Evolutionary conservation across 2,797 vertebrate genomes (phyloP).

Genomic region (Nyctibius grandis): DNA sequence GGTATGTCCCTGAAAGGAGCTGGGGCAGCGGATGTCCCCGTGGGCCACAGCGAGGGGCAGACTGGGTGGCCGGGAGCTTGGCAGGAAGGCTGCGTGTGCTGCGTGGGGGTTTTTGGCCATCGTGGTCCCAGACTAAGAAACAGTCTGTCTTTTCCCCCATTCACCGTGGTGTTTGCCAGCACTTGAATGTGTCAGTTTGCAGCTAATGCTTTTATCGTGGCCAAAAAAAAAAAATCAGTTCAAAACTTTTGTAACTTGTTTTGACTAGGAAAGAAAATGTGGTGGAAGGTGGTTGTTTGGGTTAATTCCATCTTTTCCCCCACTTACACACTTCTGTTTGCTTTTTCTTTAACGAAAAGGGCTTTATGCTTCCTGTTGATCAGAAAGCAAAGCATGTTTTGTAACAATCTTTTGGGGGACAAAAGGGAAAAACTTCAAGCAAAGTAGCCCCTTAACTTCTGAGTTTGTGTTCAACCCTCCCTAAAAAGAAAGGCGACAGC

Average conservation of each 20-base stretch:
- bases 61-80: rapidly evolving
- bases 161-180: background rate
- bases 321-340: background rate
- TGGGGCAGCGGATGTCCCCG: rapidly evolving
- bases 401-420: background rate
- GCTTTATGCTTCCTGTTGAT: background rate
- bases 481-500: background rate
- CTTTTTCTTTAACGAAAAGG: background rate
- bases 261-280: background rate
- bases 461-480: background rate
- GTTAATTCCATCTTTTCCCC: background rate
- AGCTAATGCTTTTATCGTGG: background rate
- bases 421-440: background rate
- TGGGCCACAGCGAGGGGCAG: rapidly evolving
- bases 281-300: background rate
- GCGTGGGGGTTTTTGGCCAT: background rate
- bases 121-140: background rate
- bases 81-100: background rate
- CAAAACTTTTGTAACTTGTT: background rate
- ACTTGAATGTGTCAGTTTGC: background rate
- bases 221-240: background rate
- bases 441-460: too few species aligned
- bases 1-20: rapidly evolving
- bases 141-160: background rate
- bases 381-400: background rate